Conservation (phyloP, 1,140 invertebrate genomes). For the Brachionus calyciflorus region DNA sequence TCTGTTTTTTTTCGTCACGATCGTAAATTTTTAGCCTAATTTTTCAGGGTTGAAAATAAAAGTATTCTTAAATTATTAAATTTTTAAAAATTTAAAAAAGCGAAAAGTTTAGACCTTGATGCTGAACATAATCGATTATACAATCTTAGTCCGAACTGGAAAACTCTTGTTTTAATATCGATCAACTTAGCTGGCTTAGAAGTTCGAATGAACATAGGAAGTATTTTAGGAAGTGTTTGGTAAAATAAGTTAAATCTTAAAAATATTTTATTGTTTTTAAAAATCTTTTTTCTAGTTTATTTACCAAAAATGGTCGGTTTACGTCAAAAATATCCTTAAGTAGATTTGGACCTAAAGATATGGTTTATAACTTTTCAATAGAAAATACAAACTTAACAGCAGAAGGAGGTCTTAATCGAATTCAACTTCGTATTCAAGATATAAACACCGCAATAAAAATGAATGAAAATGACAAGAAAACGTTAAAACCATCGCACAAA, state of each 20-base stretch:
- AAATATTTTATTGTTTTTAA: background rate
- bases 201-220: conserved; percentile 97
- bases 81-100: background rate
- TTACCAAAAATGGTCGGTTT: conserved; percentile 58
- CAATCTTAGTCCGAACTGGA: conserved; percentile 66
- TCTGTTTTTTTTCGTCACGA: too few relatives aligned
- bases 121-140: background rate
- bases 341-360: conserved; percentile 54
- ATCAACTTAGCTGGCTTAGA: conserved; percentile 90
- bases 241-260: background rate
- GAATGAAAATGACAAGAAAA: conserved; percentile 13
- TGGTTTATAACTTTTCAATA: conserved; percentile 47
- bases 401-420: conserved; percentile 26
- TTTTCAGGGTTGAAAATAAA: background rate
- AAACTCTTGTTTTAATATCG: conserved; percentile 88
- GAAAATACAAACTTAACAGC: conserved; percentile 31
- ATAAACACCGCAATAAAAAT: conserved; percentile 1
- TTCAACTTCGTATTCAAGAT: conserved; percentile 7
- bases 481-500: background rate
- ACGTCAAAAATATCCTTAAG: conserved; percentile 49
- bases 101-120: conserved; percentile 3
- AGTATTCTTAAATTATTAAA: background rate
- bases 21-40: background rate
- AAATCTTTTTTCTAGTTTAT: conserved; percentile 47
- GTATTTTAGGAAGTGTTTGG: conserved; percentile 78